Evolutionary conservation across 2,113 vertebrate genomes (phyloP), one percentile per base, ranked within the genome.

Genomic region (Dasypus novemcinctus): DNA sequence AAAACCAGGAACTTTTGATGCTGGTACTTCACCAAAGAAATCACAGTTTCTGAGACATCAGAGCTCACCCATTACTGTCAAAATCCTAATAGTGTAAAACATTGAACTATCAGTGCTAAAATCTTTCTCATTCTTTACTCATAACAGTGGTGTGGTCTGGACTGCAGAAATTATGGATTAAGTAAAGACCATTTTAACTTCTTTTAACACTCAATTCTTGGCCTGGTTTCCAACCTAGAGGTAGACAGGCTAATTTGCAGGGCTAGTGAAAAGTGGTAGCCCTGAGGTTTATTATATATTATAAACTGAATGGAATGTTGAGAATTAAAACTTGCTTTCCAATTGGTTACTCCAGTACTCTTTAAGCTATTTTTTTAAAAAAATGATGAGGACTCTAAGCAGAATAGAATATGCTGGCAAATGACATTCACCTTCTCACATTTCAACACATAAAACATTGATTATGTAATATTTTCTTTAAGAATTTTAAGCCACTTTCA

Each of bases 251-350:
- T 96, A 80, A 97, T 97, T 95, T 96, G 95, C 89, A 59, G 59
- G 79, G 94, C 92, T 59, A 84, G 94, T 95, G 97, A 95, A 96
- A 97, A 91, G 87, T 86, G 76, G 96, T 90, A 94, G 96, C 74
- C 90, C 63, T 20, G 20, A 91, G 87, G 92, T 97, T 98, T 98
- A 97, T 52, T 92, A 88, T 83, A 12, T n/a, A 93, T 94, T 95
- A 94, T 96, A 98, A 97, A 97, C 54, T 94, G 52, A 27, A 71
- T 95, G 97, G 95, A 97, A 98, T 97, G 94, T 87, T 72, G 82
- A 88, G 95, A 95, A 95, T 87, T 52, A 86, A 97, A 89, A 57
- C 63, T 82, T 59, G 82, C 63, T 86, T 95, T 95, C 78, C 69
- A 52, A 38, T 88, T 75, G 92, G 97, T 78, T 89, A 38, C 38